phyloP scores from a whole-genome alignment of 35 echinoderm and acorn worm genomes.

The Apostichopus parvimensis region DNA sequence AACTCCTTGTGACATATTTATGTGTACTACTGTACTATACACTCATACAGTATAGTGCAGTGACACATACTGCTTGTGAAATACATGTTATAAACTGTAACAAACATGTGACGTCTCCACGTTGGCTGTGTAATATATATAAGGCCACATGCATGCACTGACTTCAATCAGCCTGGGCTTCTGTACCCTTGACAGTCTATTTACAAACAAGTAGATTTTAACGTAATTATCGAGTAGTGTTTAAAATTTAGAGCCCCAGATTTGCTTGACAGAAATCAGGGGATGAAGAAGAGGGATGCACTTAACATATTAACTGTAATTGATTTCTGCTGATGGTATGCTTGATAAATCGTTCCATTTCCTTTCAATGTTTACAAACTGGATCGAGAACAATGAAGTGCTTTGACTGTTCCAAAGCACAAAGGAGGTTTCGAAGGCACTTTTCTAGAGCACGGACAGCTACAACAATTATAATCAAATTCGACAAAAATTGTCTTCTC shows the following conservation, averaged over 20 bases:
- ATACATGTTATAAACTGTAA: too few species aligned
- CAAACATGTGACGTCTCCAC: too few species aligned
- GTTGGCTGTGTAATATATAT: too few species aligned
- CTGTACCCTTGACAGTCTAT: neutral
- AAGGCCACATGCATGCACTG: too few species aligned
- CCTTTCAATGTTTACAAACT: neutral
- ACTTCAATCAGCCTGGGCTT: too few species aligned
- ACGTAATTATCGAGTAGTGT: neutral
- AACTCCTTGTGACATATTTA: neutral
- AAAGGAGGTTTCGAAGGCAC: too few species aligned
- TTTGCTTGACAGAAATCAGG: neutral
- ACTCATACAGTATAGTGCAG: neutral
- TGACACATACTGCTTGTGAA: neutral
- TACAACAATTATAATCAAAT: too few species aligned
- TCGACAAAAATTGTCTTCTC: too few species aligned
- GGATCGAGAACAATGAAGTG: neutral
- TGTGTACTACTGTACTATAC: neutral
- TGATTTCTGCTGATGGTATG: neutral
- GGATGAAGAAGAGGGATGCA: neutral
- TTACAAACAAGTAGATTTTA: slow-evolving; percentile 15
- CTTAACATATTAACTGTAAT: slow-evolving; percentile 11
- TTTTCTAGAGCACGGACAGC: too few species aligned
- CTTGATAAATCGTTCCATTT: neutral
- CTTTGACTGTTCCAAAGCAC: neutral
- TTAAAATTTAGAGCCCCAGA: neutral